These are phyloP conservation scores for Vannuccia rotundouncinata DNA, from an alignment of 2,888 invertebrate species.

Conservation along the genomic window DNA sequence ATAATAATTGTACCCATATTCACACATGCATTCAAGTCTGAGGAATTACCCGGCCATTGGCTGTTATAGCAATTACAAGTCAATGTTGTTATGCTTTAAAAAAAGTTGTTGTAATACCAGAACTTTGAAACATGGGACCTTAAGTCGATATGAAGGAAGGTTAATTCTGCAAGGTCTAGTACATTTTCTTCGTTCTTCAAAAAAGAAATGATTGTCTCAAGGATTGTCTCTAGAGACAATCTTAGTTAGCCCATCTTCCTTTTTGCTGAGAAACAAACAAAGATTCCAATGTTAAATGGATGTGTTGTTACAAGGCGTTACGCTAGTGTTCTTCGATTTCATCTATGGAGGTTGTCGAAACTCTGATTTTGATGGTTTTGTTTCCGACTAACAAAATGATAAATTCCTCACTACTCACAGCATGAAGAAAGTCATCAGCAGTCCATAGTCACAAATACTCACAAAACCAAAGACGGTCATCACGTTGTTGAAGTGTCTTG, in stretches of 20 bases:
- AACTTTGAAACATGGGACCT: slow-evolving; percentile 8
- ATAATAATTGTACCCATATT: slow-evolving; percentile 12
- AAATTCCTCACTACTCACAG: slow-evolving; percentile 12
- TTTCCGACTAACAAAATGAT: not conserved
- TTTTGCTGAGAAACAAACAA: slow-evolving; percentile 17
- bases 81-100: slow-evolving; percentile 17
- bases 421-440: slow-evolving; percentile 5
- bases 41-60: slow-evolving; percentile 27
- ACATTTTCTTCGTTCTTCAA: slow-evolving; percentile 22
- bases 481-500: not conserved
- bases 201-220: not conserved
- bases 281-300: slow-evolving; percentile 14
- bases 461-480: slow-evolving; percentile 25
- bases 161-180: slow-evolving; percentile 18
- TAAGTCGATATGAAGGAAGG: slow-evolving; percentile 5
- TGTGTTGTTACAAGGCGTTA: slow-evolving; percentile 18
- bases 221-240: not conserved
- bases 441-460: not conserved
- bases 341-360: slow-evolving; percentile 27
- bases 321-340: slow-evolving; percentile 27
- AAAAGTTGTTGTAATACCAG: not conserved
- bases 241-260: slow-evolving; percentile 16
- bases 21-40: slow-evolving; percentile 19
- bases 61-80: not conserved
- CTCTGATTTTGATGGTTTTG: slow-evolving; percentile 14